Conservation (phyloP, 1,140 invertebrate species). For the Capitella teleta region DNA sequence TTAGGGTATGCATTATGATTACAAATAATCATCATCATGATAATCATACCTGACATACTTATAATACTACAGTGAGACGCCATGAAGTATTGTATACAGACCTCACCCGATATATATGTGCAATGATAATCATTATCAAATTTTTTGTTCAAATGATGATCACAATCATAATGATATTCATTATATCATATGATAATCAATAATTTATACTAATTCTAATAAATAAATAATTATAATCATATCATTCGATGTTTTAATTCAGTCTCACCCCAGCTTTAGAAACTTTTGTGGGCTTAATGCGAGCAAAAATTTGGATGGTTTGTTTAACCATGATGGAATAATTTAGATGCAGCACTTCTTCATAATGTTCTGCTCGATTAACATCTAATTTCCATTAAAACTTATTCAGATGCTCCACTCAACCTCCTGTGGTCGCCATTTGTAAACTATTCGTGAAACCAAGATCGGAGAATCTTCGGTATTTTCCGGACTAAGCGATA, state of each 20-base stretch:
- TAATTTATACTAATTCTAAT: neutral
- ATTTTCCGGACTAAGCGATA: too few relatives aligned
- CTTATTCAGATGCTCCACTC: neutral
- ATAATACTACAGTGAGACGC: neutral
- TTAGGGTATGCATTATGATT: neutral
- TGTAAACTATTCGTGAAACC: slow-evolving; percentile 2
- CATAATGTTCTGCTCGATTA: neutral
- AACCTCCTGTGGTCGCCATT: slow-evolving; percentile 1
- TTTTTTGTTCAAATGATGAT: neutral
- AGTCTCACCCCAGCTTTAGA: slow-evolving; percentile 32
- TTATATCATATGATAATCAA: neutral
- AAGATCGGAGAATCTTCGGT: too few relatives aligned
- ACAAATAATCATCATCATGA: neutral
- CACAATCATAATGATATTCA: neutral
- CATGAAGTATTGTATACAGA: neutral
- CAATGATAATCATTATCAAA: neutral
- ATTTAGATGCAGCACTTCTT: neutral
- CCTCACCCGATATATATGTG: neutral
- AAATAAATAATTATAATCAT: neutral
- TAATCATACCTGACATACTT: neutral
- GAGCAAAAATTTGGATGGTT: slow-evolving; percentile 40
- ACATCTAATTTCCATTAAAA: neutral
- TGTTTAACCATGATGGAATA: slow-evolving; percentile 36
- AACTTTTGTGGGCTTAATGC: slow-evolving; percentile 37
- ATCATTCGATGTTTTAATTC: neutral